phyloP scores from a whole-genome alignment of 2,888 invertebrate species.

The Amiota mariae region DNA sequence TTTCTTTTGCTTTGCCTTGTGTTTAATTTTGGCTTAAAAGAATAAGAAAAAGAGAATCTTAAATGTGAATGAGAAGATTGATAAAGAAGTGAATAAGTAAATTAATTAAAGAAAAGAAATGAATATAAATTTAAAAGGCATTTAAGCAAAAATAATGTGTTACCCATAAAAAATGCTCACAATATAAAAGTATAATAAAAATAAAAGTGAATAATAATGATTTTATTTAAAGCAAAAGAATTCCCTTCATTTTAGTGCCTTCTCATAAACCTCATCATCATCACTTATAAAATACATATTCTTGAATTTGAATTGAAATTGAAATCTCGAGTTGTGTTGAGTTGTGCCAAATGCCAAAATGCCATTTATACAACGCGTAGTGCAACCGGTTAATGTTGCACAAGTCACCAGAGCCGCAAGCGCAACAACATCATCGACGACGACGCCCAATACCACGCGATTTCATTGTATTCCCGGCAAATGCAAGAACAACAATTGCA shows the following conservation, averaged over 20 bases:
- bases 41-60: not conserved
- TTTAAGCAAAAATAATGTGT: too few relatives aligned
- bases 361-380: constrained; percentile 90
- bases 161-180: too few relatives aligned
- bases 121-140: not conserved
- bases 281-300: not conserved
- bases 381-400: constrained; percentile 87
- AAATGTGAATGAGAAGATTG: constrained; percentile 13
- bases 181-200: not conserved
- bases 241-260: constrained; percentile 27
- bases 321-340: constrained; percentile 38
- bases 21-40: too few relatives aligned
- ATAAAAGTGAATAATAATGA: constrained; percentile 16
- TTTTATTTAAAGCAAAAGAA: constrained; percentile 28
- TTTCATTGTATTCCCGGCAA: constrained; percentile 65
- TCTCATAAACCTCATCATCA: not conserved
- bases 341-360: constrained; percentile 75
- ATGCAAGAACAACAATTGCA: constrained; percentile 70
- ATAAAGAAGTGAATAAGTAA: not conserved
- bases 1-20: constrained; percentile 24
- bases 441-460: constrained; percentile 49
- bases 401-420: constrained; percentile 71
- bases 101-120: constrained; percentile 10
- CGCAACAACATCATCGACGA: constrained; percentile 37
- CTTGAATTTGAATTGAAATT: not conserved